Conservation (phyloP, 2,113 vertebrate genomes). For the Ovis aries region ARS-UI_Ramb_v3.0 NC_056056.1:191206001-191206500, state of each 20-base stretch:
- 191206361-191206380: slow-evolving; percentile 7
- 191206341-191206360: slow-evolving; percentile 10
- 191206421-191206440: neutral
- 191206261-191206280: slow-evolving; percentile 23
- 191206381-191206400: neutral
- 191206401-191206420: slow-evolving; percentile 12
- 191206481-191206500: neutral
- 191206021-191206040: neutral
- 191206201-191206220: neutral
- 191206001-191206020: neutral
- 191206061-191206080: neutral
- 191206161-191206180: slow-evolving; percentile 36
- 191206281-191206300: neutral
- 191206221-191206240: neutral
- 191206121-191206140: neutral
- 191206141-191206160: neutral
- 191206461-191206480: neutral
- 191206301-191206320: neutral
- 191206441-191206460: neutral
- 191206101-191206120: neutral
- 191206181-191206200: neutral
- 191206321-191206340: slow-evolving; percentile 7
- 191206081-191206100: neutral
- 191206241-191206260: neutral
- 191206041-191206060: neutral